phyloP scores from a whole-genome alignment of 1,140 invertebrate genomes.

The Acromyrmex heyeri region DNA sequence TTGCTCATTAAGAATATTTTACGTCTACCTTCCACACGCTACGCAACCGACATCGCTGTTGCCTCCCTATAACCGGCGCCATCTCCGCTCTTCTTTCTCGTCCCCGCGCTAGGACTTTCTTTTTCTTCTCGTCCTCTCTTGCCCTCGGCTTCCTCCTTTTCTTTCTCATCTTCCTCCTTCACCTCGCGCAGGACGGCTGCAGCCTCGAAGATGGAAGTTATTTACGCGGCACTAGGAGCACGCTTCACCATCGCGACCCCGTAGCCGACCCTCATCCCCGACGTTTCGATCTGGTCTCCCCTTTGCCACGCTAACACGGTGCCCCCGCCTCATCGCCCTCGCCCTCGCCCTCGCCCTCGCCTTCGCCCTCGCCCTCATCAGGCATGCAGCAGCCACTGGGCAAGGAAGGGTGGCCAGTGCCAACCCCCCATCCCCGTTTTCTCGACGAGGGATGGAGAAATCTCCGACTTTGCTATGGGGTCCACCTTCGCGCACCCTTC shows the following conservation, averaged over 20 bases:
- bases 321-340: slow-evolving; percentile 52
- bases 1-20: slow-evolving; percentile 87
- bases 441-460: slow-evolving; percentile 52
- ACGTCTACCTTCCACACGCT: slow-evolving; percentile 74
- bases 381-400: slow-evolving; percentile 31
- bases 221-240: slow-evolving; percentile 77
- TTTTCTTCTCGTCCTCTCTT: slow-evolving; percentile 60
- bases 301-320: slow-evolving; percentile 72
- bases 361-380: slow-evolving; percentile 55
- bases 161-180: slow-evolving; percentile 56
- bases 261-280: slow-evolving; percentile 68
- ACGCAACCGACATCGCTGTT: slow-evolving; percentile 62
- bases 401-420: slow-evolving; percentile 64
- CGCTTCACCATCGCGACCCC: slow-evolving; percentile 72
- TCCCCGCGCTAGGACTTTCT: slow-evolving; percentile 52
- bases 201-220: slow-evolving; percentile 81
- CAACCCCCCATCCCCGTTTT: slow-evolving; percentile 23
- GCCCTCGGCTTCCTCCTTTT: slow-evolving; percentile 37
- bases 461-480: slow-evolving; percentile 65
- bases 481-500: slow-evolving; percentile 64
- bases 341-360: slow-evolving; percentile 55
- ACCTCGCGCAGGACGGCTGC: slow-evolving; percentile 67
- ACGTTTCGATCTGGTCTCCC: slow-evolving; percentile 65
- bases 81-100: slow-evolving; percentile 59
- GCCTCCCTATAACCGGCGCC: slow-evolving; percentile 59